Conservation (phyloP, 2,888 invertebrate species). For the Cyaniris semiargus region DNA sequence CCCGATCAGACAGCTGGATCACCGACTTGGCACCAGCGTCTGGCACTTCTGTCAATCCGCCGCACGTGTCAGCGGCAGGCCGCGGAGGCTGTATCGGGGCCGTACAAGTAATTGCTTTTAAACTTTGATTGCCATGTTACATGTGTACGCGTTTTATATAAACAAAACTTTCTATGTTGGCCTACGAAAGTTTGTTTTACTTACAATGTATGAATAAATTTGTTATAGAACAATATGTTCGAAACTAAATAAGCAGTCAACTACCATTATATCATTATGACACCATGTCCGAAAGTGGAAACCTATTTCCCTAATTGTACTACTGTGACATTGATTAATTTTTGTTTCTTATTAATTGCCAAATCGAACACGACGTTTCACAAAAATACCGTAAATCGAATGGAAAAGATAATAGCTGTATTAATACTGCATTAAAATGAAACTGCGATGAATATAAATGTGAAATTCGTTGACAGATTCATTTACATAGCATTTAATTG, state of each 20-base stretch:
- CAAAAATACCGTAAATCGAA: not conserved
- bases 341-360: not conserved
- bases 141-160: not conserved
- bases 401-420: not conserved
- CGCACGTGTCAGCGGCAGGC: slow-evolving; percentile 8
- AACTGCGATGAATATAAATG: not conserved
- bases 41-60: slow-evolving; percentile 13
- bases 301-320: too few relatives aligned
- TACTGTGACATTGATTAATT: too few relatives aligned
- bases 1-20: not conserved
- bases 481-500: not conserved
- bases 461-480: not conserved
- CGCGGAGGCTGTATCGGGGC: slow-evolving; percentile 8
- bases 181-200: not conserved
- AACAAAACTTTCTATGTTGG: not conserved
- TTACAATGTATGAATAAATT: not conserved
- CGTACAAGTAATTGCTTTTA: slow-evolving; percentile 30
- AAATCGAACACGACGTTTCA: not conserved
- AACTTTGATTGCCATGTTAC: slow-evolving; percentile 23
- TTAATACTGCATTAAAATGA: not conserved
- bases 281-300: too few relatives aligned
- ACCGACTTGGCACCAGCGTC: not conserved
- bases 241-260: not conserved
- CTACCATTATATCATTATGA: not conserved
- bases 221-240: not conserved